These are phyloP conservation scores for Penaeus monodon DNA, from an alignment of 2,888 invertebrate genomes.

Conservation along the genomic window DNA sequence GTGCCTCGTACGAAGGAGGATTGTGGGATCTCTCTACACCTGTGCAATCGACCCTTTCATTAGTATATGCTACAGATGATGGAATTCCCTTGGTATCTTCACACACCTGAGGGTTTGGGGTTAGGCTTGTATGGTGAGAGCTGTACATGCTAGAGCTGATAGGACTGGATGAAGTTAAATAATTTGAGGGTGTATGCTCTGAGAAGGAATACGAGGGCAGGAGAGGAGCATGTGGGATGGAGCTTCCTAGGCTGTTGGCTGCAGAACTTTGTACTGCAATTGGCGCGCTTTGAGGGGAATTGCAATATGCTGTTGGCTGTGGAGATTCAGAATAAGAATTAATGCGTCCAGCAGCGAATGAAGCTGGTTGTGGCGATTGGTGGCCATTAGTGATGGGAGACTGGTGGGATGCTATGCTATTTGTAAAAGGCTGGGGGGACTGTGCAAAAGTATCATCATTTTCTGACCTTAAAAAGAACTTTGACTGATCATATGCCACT, in stretches of 20 bases:
- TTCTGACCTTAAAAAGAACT: too few relatives aligned
- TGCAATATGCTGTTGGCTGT: not conserved
- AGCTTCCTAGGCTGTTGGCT: not conserved
- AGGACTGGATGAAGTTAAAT: conserved; percentile 1
- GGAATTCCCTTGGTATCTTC: not conserved
- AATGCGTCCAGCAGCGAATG: too few relatives aligned
- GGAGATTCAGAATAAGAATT: not conserved
- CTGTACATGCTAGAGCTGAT: conserved; percentile 14
- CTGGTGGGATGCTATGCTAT: too few relatives aligned
- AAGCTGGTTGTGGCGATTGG: too few relatives aligned
- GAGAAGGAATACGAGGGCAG: conserved; percentile 31
- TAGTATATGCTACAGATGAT: conserved; percentile 4
- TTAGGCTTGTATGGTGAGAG: conserved; percentile 11
- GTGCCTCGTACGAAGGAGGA: conserved; percentile 56
- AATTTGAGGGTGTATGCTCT: conserved; percentile 5
- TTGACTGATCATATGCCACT: too few relatives aligned
- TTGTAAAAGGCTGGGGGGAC: too few relatives aligned
- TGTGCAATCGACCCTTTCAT: conserved; percentile 16
- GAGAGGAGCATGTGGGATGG: not conserved
- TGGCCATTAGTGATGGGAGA: too few relatives aligned
- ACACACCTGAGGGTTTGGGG: conserved; percentile 29
- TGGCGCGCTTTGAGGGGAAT: conserved; percentile 27
- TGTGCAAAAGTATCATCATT: too few relatives aligned
- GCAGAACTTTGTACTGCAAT: not conserved
- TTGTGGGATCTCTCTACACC: conserved; percentile 33